These are phyloP conservation scores for Lophius piscatorius DNA, from an alignment of 2,113 vertebrate genomes.

Conservation along the genomic window DNA sequence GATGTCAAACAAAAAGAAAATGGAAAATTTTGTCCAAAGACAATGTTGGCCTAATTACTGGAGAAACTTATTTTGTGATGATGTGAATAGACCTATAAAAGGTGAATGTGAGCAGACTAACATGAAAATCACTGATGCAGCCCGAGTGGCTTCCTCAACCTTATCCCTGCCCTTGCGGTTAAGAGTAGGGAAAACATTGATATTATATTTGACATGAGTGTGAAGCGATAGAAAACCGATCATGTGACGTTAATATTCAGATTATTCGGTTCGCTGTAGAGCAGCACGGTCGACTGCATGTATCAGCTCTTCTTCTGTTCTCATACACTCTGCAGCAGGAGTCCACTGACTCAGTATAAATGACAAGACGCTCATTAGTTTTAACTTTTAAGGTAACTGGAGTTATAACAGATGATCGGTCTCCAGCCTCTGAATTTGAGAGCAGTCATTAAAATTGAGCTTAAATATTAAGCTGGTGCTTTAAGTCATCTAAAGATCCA, in stretches of 20 bases:
- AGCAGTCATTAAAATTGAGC: not conserved
- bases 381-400: not conserved
- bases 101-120: no score
- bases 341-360: constrained; percentile 21
- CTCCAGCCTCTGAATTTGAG: not conserved
- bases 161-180: no score
- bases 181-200: no score
- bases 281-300: not conserved
- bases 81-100: no score
- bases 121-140: no score
- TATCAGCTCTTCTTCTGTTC: constrained; percentile 11
- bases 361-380: constrained; percentile 18
- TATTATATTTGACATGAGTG: no score
- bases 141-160: no score
- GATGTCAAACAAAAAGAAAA: no score
- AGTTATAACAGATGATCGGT: not conserved
- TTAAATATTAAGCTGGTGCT: not conserved
- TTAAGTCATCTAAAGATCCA: not conserved
- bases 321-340: not conserved
- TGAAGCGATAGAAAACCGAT: not conserved
- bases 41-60: no score
- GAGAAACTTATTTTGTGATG: no score
- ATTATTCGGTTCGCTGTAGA: constrained; percentile 1
- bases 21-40: no score
- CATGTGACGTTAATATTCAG: no score